A percentile compares a stretch with the other conserved stretches of the same genome.
These are phyloP conservation scores for Epinephelus lanceolatus DNA, from an alignment of 2,113 vertebrate species.

Conservation along the genomic window DNA sequence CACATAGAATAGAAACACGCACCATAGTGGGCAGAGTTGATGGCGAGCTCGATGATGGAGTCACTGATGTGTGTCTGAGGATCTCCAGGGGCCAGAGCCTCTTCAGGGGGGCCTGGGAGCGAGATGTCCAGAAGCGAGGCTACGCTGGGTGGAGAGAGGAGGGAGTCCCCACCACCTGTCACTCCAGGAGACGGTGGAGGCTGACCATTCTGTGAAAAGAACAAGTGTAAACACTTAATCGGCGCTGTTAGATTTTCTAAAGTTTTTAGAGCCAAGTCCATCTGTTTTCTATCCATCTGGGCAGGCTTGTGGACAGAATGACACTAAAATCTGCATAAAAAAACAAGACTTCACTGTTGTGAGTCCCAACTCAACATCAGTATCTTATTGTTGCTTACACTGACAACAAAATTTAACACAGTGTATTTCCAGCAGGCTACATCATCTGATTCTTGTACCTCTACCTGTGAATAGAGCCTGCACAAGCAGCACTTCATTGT, in stretches of 20 bases:
- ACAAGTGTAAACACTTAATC: neutral
- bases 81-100: constrained; percentile 93
- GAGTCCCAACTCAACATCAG: neutral
- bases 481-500: neutral
- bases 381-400: neutral
- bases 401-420: neutral
- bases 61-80: constrained; percentile 95
- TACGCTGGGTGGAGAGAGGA: constrained; percentile 94
- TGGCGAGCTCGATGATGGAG: constrained; percentile 98
- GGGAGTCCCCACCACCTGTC: constrained; percentile 84
- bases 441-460: neutral
- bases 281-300: neutral
- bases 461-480: too few relatives aligned
- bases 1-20: constrained; percentile 1
- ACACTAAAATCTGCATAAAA: neutral
- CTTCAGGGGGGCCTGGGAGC: constrained; percentile 95
- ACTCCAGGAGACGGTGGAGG: constrained; percentile 84
- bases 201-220: constrained; percentile 86
- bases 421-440: neutral
- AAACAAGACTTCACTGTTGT: neutral
- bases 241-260: neutral
- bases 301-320: neutral
- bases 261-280: neutral
- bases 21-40: constrained; percentile 97
- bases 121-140: constrained; percentile 97